Evolutionary conservation across 2,888 invertebrate species (phyloP).

Genomic region (Entomobrya multifasciata): DNA sequence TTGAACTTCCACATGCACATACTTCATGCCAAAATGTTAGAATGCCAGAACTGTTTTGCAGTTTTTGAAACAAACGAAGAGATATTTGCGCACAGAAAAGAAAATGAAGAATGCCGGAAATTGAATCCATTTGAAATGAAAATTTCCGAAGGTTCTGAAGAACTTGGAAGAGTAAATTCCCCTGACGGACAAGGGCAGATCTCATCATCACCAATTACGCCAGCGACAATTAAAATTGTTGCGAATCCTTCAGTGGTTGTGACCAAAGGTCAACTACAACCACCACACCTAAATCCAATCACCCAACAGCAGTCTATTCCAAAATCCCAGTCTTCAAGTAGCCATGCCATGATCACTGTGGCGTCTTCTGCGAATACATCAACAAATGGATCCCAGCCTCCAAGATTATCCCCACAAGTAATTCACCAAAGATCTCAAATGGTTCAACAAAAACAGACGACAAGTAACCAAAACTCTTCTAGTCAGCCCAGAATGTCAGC

Average conservation of each 20-base stretch:
- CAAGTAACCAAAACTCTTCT: slow-evolving; percentile 9
- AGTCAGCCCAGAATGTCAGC: neutral
- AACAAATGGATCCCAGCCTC: neutral
- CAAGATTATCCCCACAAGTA: neutral
- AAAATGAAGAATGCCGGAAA: slow-evolving; percentile 29
- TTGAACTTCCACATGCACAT: slow-evolving; percentile 64
- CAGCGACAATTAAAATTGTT: slow-evolving; percentile 48
- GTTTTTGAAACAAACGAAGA: slow-evolving; percentile 56
- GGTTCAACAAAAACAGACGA: neutral
- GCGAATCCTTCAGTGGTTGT: slow-evolving; percentile 32
- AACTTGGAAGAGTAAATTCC: neutral
- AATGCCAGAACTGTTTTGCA: slow-evolving; percentile 43
- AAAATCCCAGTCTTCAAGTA: neutral
- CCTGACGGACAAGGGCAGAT: too few species aligned
- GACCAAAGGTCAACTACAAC: neutral
- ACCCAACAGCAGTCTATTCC: neutral
- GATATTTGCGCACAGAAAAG: slow-evolving; percentile 2
- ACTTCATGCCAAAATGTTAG: slow-evolving; percentile 52
- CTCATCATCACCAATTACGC: slow-evolving; percentile 20
- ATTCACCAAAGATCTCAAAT: neutral
- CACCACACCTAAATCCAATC: neutral
- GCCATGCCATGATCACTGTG: slow-evolving; percentile 2
- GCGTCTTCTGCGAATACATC: neutral
- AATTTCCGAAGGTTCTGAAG: slow-evolving; percentile 11
- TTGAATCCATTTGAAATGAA: slow-evolving; percentile 44